Evolutionary conservation across 2,797 vertebrate species (phyloP).

Genomic region (Taeniopygia guttata): DNA sequence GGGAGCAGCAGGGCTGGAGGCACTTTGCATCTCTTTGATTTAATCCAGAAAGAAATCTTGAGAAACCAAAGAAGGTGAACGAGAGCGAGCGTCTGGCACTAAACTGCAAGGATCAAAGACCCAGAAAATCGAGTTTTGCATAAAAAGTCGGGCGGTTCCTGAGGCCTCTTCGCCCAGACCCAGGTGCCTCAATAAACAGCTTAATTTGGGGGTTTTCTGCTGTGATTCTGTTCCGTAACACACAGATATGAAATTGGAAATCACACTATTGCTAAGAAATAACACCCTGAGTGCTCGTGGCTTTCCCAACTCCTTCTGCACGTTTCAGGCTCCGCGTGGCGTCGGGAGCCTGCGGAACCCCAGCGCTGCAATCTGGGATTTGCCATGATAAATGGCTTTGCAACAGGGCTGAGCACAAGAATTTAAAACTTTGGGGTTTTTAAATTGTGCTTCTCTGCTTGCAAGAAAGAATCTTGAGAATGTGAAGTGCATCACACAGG

Average conservation of each 20-base stretch:
- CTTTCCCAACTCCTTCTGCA: background rate
- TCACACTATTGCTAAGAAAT: background rate
- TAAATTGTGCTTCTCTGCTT: background rate
- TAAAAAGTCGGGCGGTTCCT: background rate
- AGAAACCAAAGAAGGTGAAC: background rate
- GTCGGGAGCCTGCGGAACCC: background rate
- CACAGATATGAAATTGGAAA: background rate
- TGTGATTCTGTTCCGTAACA: background rate
- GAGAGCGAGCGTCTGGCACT: background rate
- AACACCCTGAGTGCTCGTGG: background rate
- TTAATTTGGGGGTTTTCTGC: background rate
- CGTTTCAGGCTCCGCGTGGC: accelerated
- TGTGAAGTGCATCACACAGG: background rate
- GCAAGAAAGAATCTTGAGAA: background rate
- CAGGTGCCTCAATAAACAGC: background rate
- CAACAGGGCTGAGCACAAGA: too few relatives aligned
- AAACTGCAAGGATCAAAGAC: background rate
- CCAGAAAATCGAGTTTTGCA: background rate
- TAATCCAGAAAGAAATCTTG: background rate
- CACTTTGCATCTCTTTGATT: background rate
- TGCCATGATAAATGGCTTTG: background rate
- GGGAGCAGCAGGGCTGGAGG: background rate
- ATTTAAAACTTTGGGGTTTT: background rate
- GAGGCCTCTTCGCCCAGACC: background rate
- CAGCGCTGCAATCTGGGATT: background rate